Evolutionary conservation across 2,888 invertebrate genomes (phyloP), one percentile per base, ranked within the genome.

Genomic region (Crepidodera aurea): DNA sequence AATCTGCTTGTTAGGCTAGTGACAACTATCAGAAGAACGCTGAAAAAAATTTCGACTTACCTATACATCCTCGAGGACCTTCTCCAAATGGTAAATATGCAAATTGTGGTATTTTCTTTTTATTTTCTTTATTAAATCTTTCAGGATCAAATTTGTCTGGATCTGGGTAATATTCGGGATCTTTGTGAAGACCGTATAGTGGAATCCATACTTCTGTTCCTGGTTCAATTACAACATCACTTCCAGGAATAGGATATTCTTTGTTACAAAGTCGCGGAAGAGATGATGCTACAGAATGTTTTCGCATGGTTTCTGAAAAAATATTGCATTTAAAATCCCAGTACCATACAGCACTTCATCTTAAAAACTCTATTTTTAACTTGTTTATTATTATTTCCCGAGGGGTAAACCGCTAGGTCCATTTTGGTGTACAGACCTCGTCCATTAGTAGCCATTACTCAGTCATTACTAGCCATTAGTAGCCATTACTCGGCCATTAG

Each of bases 191-290:
- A 0, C 70, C 79, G 25, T 68, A 72, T 3, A 77, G 67, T 0
- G 82, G 79, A 2, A 83, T 44, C 66, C 71, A 73, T 1, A 83
- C 50, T 0, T 68, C 50, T 6, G 72, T 73, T 1, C 80, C 83
- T 5, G 75, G 68, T 44, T 70, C 18, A 25, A 76, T 72, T 6
- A 48, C 48, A 8, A 48, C 12, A 48, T 48, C n/a, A 13, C 27
- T 48, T 15, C 7, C 27, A 12, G 48, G 48, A 16, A 62, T 15
- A 0, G 81, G 79, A 61, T 82, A 86, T 0, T 78, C 69, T 59
- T 84, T 84, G 0, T 78, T 78, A 62, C 85, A 85, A 2, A 78
- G 67, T 51, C 87, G 78, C 67, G 87, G 86, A 67, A 83, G 67
- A 0, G 82, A 61, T 0, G 82, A 65, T 1, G 82, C 82, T 0